phyloP scores from a whole-genome alignment of 2,888 invertebrate genomes.

The Lutraria lutraria region DNA sequence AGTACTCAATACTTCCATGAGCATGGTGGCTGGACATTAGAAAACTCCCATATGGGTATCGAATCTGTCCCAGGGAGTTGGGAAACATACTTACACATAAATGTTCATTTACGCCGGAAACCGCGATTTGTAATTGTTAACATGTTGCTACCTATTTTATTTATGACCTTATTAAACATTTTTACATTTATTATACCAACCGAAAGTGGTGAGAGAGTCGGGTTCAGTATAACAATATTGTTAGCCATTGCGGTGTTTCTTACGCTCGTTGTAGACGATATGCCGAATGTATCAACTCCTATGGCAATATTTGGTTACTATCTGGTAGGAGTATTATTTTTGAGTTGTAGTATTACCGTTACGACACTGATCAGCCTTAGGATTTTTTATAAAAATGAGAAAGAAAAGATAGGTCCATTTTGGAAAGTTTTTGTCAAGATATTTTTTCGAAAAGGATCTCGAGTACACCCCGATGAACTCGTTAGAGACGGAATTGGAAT shows the following conservation, averaged over 20 bases:
- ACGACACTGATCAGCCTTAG: constrained; percentile 6
- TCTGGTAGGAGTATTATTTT: neutral
- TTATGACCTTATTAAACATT: constrained; percentile 63
- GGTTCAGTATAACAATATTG: constrained; percentile 66
- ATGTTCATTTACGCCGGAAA: constrained; percentile 39
- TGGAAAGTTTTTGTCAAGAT: neutral
- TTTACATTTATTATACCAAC: constrained; percentile 67
- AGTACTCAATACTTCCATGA: constrained; percentile 38
- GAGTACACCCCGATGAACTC: neutral
- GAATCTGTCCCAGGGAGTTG: neutral
- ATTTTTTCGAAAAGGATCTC: neutral
- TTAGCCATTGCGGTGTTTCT: constrained; percentile 69
- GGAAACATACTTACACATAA: constrained; percentile 40
- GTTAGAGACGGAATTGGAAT: neutral
- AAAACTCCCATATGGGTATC: constrained; percentile 1
- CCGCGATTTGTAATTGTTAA: constrained; percentile 66
- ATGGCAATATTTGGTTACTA: constrained; percentile 66
- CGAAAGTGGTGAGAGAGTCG: constrained; percentile 68
- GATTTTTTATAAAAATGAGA: constrained; percentile 15
- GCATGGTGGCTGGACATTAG: constrained; percentile 67
- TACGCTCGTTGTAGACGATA: constrained; percentile 65
- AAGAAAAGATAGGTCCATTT: neutral
- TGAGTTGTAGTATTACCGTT: neutral
- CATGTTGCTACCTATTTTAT: constrained; percentile 68
- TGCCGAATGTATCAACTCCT: constrained; percentile 62